A percentile compares a stretch with the other conserved stretches of the same genome.
Evolutionary conservation across 2,113 vertebrate species (phyloP).

Genomic region (Microtus ochrogaster): DNA sequence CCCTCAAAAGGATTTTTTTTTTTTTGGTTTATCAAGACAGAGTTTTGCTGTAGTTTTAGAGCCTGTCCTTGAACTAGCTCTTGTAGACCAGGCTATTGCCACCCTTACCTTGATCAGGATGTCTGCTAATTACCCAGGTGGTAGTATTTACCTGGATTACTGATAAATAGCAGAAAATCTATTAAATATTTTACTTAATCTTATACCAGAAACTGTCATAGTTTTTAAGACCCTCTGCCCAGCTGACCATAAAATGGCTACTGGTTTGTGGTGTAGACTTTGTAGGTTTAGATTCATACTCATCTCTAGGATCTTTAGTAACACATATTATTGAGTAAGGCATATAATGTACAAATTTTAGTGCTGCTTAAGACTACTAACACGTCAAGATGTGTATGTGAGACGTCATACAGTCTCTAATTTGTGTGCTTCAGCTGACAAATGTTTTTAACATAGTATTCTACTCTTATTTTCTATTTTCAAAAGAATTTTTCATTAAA

Average conservation of each 20-base stretch:
- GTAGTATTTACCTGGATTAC: fast-evolving
- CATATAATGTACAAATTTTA: not conserved
- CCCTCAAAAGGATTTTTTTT: too few species aligned
- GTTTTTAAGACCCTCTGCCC: not conserved
- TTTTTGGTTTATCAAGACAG: too few species aligned
- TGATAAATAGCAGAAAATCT: not conserved
- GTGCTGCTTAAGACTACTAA: not conserved
- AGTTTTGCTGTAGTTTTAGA: too few species aligned
- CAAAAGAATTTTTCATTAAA: not conserved
- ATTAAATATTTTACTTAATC: not conserved
- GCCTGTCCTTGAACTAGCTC: too few species aligned
- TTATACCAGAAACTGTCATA: not conserved
- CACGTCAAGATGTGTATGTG: not conserved
- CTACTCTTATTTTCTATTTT: too few species aligned
- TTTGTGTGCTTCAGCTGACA: not conserved
- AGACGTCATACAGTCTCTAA: not conserved
- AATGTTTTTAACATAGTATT: not conserved
- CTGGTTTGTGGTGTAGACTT: not conserved
- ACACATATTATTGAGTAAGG: not conserved
- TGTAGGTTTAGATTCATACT: not conserved
- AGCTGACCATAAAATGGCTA: not conserved
- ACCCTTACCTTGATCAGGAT: fast-evolving
- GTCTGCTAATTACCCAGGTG: not conserved
- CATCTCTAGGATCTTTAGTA: not conserved
- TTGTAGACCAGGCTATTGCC: too few species aligned